Conservation (phyloP, 2,888 invertebrate species). For the Minunthozetes semirufus region DNA sequence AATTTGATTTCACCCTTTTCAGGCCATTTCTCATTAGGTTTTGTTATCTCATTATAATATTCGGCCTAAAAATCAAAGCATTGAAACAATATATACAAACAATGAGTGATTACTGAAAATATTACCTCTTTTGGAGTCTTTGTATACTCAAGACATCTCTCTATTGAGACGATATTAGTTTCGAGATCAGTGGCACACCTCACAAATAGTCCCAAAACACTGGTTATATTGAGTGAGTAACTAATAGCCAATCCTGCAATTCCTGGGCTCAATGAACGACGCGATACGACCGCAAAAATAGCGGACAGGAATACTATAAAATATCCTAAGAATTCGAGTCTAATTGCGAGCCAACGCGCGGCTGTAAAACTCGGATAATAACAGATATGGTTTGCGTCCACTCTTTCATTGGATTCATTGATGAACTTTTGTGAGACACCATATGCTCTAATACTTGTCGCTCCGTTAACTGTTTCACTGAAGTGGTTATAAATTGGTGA, state of each 20-base stretch:
- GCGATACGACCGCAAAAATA: slow-evolving; percentile 54
- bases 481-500: slow-evolving; percentile 97
- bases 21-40: slow-evolving; percentile 67
- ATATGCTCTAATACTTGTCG: slow-evolving; percentile 77
- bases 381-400: slow-evolving; percentile 49
- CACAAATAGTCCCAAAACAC: slow-evolving; percentile 35
- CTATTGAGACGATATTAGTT: slow-evolving; percentile 39
- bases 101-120: too few species aligned
- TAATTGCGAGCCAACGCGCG: slow-evolving; percentile 50
- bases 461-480: slow-evolving; percentile 80
- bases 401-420: slow-evolving; percentile 73
- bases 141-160: slow-evolving; percentile 39
- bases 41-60: slow-evolving; percentile 48
- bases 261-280: slow-evolving; percentile 59
- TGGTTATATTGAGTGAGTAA: slow-evolving; percentile 48
- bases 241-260: slow-evolving; percentile 52
- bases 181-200: slow-evolving; percentile 35
- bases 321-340: slow-evolving; percentile 54
- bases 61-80: slow-evolving; percentile 46
- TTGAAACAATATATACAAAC: slow-evolving; percentile 61
- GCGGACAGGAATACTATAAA: slow-evolving; percentile 55
- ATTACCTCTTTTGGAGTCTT: slow-evolving; percentile 35
- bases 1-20: slow-evolving; percentile 69
- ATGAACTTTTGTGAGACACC: slow-evolving; percentile 73
- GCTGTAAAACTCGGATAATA: slow-evolving; percentile 44